These are phyloP conservation scores for Drosophila aldrichi DNA, from an alignment of 2,888 invertebrate species.

Conservation along the genomic window DNA sequence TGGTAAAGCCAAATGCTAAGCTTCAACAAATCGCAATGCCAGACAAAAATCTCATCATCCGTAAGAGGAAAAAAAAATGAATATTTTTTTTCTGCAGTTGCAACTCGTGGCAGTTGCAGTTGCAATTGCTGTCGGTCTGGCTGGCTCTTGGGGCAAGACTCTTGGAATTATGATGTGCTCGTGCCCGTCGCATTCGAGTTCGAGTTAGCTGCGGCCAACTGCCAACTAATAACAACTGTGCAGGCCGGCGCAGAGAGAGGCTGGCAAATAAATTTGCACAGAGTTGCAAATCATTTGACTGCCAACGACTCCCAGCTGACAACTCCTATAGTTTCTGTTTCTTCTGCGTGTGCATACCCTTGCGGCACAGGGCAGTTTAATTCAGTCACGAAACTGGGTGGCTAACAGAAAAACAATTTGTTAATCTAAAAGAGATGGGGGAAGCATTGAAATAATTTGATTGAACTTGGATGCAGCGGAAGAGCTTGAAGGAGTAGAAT, in stretches of 20 bases:
- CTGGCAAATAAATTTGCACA: slow-evolving; percentile 70
- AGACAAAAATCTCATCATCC: slow-evolving; percentile 55
- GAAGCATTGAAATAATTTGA: neutral
- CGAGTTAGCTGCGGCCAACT: slow-evolving; percentile 37
- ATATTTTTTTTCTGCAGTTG: slow-evolving; percentile 16
- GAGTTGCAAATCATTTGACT: slow-evolving; percentile 77
- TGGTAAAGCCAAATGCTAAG: slow-evolving; percentile 30
- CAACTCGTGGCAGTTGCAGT: slow-evolving; percentile 22
- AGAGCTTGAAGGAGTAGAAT: no score
- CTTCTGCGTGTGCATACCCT: slow-evolving; percentile 15
- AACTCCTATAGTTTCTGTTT: slow-evolving; percentile 22
- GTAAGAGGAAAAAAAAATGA: slow-evolving; percentile 31
- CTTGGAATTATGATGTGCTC: slow-evolving; percentile 62
- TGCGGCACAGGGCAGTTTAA: slow-evolving; percentile 2
- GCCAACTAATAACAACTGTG: slow-evolving; percentile 66
- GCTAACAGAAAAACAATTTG: neutral
- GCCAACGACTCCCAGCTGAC: slow-evolving; percentile 49
- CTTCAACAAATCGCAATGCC: slow-evolving; percentile 42
- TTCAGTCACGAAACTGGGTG: slow-evolving; percentile 5
- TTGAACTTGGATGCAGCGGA: neutral
- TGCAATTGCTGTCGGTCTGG: slow-evolving; percentile 32
- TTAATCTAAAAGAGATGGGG: neutral
- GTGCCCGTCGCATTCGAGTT: slow-evolving; percentile 32
- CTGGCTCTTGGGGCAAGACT: slow-evolving; percentile 37
- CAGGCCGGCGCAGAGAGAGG: slow-evolving; percentile 37